These are phyloP conservation scores for Drosophila greeni DNA, from an alignment of 2,888 invertebrate species.

Conservation along the genomic window DNA sequence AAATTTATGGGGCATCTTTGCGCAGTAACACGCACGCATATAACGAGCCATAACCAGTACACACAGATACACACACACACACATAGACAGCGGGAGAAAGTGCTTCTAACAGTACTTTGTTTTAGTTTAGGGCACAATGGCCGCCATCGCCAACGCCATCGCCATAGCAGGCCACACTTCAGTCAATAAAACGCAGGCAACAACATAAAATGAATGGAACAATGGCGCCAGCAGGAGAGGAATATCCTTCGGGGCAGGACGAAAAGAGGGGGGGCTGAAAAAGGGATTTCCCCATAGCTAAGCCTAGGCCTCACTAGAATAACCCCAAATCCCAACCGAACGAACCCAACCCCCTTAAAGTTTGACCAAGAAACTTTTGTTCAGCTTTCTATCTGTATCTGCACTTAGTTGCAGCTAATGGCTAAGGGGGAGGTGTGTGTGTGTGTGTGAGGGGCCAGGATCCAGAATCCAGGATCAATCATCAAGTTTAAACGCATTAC, in stretches of 20 bases:
- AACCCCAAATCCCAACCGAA: conserved; percentile 16
- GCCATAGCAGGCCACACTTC: conserved; percentile 45
- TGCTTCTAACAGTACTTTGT: conserved; percentile 69
- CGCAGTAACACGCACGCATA: conserved; percentile 71
- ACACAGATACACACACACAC: conserved; percentile 26
- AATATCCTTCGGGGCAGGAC: not conserved
- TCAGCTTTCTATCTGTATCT: conserved; percentile 36
- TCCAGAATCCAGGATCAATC: conserved; percentile 55
- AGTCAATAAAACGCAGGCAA: conserved; percentile 73
- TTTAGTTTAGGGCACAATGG: conserved; percentile 70
- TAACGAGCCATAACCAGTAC: conserved; percentile 68
- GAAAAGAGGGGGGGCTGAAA: not conserved
- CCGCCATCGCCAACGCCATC: conserved; percentile 56
- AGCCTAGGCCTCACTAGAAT: conserved; percentile 32
- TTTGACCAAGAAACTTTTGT: conserved; percentile 58
- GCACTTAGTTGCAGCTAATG: conserved; percentile 65
- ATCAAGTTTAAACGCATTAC: conserved; percentile 71
- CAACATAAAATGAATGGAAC: conserved; percentile 65
- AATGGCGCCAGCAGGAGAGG: conserved; percentile 58
- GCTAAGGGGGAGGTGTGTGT: not conserved
- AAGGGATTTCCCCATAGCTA: conserved; percentile 21
- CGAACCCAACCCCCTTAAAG: conserved; percentile 41
- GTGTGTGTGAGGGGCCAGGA: not conserved
- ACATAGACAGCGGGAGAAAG: conserved; percentile 38
- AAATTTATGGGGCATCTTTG: conserved; percentile 72